Conservation (phyloP, 2,113 vertebrate species). For the Narcine bancroftii region DNA sequence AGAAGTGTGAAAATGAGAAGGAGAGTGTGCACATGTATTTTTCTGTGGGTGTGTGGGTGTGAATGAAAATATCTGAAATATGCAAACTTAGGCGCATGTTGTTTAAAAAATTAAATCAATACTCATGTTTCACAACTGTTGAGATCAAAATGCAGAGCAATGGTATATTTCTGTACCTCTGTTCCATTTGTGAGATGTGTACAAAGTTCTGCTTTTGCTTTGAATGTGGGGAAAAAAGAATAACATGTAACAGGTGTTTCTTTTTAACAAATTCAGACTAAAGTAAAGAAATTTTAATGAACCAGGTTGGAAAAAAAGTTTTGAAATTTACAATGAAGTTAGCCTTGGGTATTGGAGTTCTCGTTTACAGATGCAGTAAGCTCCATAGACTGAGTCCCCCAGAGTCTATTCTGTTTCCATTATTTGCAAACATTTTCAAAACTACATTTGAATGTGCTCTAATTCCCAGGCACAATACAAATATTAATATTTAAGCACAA, state of each 20-base stretch:
- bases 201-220: neutral
- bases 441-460: neutral
- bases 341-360: slow-evolving; percentile 10
- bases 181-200: no score
- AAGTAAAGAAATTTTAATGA: slow-evolving; percentile 12
- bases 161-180: neutral
- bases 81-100: neutral
- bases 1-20: no score
- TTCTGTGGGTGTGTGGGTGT: neutral
- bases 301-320: neutral
- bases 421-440: neutral
- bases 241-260: neutral
- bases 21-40: no score
- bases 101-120: neutral
- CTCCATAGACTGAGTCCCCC: neutral
- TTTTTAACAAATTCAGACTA: neutral
- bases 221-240: neutral
- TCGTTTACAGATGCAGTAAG: neutral
- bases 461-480: slow-evolving; percentile 5
- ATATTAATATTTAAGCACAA: neutral
- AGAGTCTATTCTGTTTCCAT: slow-evolving; percentile 11
- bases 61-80: neutral
- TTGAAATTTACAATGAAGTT: slow-evolving; percentile 23
- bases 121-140: neutral
- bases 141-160: neutral